Percentiles rank a stretch among this genome's conserved stretches.
These are phyloP conservation scores for Vulpes ferrilata DNA, from an alignment of 2,113 vertebrate species.

Conservation along the genomic window DNA sequence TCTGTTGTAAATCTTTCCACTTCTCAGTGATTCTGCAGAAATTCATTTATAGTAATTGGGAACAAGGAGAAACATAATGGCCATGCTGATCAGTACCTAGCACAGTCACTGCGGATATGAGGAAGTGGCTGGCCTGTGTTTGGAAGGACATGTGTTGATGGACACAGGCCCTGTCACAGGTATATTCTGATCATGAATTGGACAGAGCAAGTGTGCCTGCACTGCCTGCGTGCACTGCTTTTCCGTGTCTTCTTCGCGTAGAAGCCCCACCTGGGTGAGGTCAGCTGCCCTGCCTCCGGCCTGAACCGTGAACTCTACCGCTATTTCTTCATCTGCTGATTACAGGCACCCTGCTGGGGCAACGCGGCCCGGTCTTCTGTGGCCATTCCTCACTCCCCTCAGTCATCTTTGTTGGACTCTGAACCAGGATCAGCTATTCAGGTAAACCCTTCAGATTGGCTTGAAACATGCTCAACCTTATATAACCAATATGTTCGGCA, in stretches of 20 bases:
- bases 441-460: background rate
- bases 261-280: background rate
- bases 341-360: no score
- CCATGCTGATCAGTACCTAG: background rate
- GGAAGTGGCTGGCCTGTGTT: background rate
- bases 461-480: background rate
- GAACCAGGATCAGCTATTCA: background rate
- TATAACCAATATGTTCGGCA: background rate
- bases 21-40: conserved; percentile 62
- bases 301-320: background rate
- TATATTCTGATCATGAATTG: rapidly evolving
- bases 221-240: background rate
- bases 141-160: background rate
- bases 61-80: conserved; percentile 58
- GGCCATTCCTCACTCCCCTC: background rate
- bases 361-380: rapidly evolving
- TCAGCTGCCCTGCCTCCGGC: background rate
- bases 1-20: conserved; percentile 63
- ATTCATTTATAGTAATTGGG: conserved; percentile 61
- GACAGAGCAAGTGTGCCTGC: background rate
- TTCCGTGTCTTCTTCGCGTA: background rate
- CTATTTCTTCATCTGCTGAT: background rate
- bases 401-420: background rate
- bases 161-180: background rate
- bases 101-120: background rate